Percentiles rank a stretch among this genome's conserved stretches.
Evolutionary conservation across 2,888 invertebrate species (phyloP).

Genomic region (Smittia aterrima): DNA sequence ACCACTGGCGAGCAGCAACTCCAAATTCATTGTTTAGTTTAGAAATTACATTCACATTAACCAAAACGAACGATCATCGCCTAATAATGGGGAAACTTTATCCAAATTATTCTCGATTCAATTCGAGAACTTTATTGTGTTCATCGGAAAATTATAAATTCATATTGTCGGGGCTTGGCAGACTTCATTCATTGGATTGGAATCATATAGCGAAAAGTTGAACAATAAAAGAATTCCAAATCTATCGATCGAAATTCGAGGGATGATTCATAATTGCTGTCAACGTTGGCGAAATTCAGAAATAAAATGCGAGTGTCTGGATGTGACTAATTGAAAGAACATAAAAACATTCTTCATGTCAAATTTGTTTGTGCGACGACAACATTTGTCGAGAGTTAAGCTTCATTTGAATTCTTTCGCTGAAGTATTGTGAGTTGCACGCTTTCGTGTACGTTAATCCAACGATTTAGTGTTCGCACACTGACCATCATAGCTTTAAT

Average conservation of each 20-base stretch:
- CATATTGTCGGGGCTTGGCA: background rate
- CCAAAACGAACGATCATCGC: background rate
- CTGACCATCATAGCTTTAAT: too few relatives aligned
- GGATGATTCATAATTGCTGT: background rate
- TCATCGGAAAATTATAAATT: background rate
- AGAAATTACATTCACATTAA: conserved; percentile 21
- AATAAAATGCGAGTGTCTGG: background rate
- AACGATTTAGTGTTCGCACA: background rate
- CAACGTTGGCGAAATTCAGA: background rate
- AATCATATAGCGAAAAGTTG: background rate
- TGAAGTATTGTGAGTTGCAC: background rate
- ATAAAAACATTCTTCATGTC: background rate
- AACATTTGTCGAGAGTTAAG: background rate
- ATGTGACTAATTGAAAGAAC: too few relatives aligned
- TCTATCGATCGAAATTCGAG: background rate
- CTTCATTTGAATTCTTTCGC: conserved; percentile 19
- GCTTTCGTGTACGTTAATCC: conserved; percentile 1
- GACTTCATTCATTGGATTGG: background rate
- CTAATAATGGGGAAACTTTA: background rate
- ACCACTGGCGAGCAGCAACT: background rate
- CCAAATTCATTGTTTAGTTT: background rate
- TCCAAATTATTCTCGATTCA: background rate
- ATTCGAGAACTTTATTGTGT: background rate
- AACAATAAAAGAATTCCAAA: background rate
- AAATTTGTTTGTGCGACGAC: background rate